Percentiles rank a stretch among this genome's conserved stretches.
Evolutionary conservation across 1,140 invertebrate genomes (phyloP).

Genomic region (Teleogryllus occipitalis): DNA sequence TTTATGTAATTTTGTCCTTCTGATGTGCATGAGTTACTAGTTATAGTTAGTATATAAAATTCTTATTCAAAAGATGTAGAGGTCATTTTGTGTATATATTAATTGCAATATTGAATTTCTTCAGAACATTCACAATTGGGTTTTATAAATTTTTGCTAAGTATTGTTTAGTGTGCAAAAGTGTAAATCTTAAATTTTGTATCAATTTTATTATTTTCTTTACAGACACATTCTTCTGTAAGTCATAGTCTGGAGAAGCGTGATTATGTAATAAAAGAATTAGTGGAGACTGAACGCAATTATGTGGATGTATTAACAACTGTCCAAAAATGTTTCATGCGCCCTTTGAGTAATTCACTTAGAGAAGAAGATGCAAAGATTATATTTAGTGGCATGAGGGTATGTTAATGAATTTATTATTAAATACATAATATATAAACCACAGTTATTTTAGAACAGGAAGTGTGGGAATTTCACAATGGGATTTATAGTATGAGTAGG

Average conservation of each 20-base stretch:
- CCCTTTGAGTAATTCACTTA: slow-evolving; percentile 62
- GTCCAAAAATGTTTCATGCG: slow-evolving; percentile 73
- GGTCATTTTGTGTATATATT: not conserved
- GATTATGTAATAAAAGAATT: slow-evolving; percentile 95
- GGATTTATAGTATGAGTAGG: not conserved
- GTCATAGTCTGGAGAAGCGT: slow-evolving; percentile 59
- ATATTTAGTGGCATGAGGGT: slow-evolving; percentile 89
- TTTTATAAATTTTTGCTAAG: too few species aligned
- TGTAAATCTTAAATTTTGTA: not conserved
- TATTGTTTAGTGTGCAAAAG: too few species aligned
- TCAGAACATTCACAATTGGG: too few species aligned
- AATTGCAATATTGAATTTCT: not conserved
- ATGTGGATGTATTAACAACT: slow-evolving; percentile 86
- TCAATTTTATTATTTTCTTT: not conserved
- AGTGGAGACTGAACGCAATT: slow-evolving; percentile 94
- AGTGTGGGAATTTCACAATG: too few species aligned
- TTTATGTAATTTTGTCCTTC: not conserved
- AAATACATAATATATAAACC: not conserved
- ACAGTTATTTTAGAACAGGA: too few species aligned
- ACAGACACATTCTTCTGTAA: slow-evolving; percentile 12
- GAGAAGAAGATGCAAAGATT: slow-evolving; percentile 60
- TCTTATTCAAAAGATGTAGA: too few species aligned
- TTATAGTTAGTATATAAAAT: too few species aligned
- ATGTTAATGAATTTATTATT: slow-evolving; percentile 27
- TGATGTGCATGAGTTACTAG: not conserved